phyloP scores from a whole-genome alignment of 2,888 invertebrate genomes.

The Caenorhabditis drosophilae region DNA sequence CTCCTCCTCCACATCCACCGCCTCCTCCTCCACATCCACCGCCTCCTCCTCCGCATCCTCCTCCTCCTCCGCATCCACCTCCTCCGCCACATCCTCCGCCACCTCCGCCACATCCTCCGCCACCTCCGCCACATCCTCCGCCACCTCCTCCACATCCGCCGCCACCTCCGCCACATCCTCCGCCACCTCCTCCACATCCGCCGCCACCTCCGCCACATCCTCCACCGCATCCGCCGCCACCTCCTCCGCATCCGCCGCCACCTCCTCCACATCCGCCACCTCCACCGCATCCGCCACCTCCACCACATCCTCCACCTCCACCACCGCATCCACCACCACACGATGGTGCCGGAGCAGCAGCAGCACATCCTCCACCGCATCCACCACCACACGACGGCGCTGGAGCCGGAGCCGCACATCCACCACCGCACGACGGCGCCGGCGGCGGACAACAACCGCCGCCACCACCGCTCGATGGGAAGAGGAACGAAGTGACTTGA shows the following conservation, averaged over 20 bases:
- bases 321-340: conserved; percentile 21
- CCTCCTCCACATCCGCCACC: conserved; percentile 22
- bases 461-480: conserved; percentile 25
- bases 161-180: conserved; percentile 7
- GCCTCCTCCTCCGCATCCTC: no score
- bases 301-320: conserved; percentile 18
- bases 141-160: conserved; percentile 21
- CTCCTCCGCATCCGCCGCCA: conserved; percentile 18
- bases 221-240: conserved; percentile 17
- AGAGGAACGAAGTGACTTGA: conserved; percentile 41
- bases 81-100: no score
- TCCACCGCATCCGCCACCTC: conserved; percentile 3
- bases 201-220: conserved; percentile 7
- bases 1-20: conserved; percentile 18
- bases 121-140: conserved; percentile 16
- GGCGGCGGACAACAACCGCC: conserved; percentile 22
- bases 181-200: neutral
- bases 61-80: no score
- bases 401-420: conserved; percentile 19
- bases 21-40: conserved; percentile 11
- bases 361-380: conserved; percentile 31
- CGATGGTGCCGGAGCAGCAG: conserved; percentile 14
- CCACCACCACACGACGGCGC: conserved; percentile 13
- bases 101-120: conserved; percentile 15
- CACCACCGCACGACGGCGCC: conserved; percentile 20